These are phyloP conservation scores for Rhabdornis inornatus DNA, from an alignment of 2,113 vertebrate species.

Conservation along the genomic window DNA sequence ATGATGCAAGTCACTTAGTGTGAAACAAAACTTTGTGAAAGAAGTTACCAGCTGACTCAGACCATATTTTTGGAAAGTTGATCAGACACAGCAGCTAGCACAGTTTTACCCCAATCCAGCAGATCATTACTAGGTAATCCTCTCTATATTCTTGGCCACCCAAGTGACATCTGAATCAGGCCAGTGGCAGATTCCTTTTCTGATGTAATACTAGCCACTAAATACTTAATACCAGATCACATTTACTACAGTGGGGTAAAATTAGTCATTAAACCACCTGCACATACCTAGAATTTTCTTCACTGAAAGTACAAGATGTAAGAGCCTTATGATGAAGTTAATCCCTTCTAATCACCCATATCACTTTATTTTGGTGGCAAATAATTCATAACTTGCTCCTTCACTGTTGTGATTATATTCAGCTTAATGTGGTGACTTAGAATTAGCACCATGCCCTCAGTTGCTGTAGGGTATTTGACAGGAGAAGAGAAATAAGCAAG, in stretches of 20 bases:
- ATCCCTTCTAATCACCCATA: neutral
- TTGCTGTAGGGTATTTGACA: neutral
- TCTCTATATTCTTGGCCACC: neutral
- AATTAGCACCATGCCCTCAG: neutral
- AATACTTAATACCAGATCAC: neutral
- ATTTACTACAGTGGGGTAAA: neutral
- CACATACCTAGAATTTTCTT: neutral
- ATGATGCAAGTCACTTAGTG: neutral
- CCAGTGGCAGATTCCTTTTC: neutral
- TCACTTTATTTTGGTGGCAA: neutral
- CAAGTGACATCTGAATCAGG: neutral
- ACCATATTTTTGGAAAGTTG: neutral
- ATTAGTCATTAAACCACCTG: neutral
- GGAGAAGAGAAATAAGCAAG: neutral
- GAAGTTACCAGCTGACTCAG: neutral
- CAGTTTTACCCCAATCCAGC: neutral
- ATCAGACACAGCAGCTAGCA: neutral
- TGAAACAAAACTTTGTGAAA: neutral
- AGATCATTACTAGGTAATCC: neutral
- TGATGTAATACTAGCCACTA: neutral
- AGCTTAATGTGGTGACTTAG: neutral
- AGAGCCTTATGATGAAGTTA: neutral
- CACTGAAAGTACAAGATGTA: neutral
- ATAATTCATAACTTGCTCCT: neutral
- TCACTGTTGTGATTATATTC: neutral